These are phyloP conservation scores for Actias luna DNA, from an alignment of 2,888 invertebrate genomes.

Conservation along the genomic window DNA sequence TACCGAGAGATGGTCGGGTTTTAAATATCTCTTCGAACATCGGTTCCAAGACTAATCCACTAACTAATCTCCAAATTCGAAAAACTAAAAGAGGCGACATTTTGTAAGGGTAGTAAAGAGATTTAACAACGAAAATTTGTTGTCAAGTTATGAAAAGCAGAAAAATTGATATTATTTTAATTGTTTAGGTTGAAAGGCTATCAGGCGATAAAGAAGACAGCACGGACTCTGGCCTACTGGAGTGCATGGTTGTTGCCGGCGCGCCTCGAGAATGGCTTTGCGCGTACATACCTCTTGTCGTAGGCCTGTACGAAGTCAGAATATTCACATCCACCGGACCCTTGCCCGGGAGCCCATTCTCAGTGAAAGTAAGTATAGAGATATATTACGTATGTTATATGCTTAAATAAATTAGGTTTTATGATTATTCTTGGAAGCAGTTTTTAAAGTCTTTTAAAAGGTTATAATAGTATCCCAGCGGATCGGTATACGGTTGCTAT, in stretches of 20 bases:
- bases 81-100: too few species aligned
- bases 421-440: neutral
- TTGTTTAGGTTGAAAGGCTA: constrained; percentile 66
- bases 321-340: constrained; percentile 86
- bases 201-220: constrained; percentile 65
- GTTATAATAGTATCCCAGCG: too few species aligned
- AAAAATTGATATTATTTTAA: neutral
- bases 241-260: constrained; percentile 81
- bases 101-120: too few species aligned
- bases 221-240: constrained; percentile 74
- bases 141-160: too few species aligned
- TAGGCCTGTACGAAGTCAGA: constrained; percentile 95
- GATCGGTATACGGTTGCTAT: too few species aligned
- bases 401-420: neutral
- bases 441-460: too few species aligned
- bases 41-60: too few species aligned
- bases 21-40: too few species aligned
- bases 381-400: neutral
- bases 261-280: constrained; percentile 92
- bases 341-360: constrained; percentile 91
- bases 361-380: constrained; percentile 82
- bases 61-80: too few species aligned
- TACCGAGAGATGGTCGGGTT: too few species aligned
- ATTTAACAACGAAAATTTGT: too few species aligned
- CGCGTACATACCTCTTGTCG: constrained; percentile 93